phyloP scores from a whole-genome alignment of 92 coral and sea anemone species.

The Plumapathes pennacea region DNA sequence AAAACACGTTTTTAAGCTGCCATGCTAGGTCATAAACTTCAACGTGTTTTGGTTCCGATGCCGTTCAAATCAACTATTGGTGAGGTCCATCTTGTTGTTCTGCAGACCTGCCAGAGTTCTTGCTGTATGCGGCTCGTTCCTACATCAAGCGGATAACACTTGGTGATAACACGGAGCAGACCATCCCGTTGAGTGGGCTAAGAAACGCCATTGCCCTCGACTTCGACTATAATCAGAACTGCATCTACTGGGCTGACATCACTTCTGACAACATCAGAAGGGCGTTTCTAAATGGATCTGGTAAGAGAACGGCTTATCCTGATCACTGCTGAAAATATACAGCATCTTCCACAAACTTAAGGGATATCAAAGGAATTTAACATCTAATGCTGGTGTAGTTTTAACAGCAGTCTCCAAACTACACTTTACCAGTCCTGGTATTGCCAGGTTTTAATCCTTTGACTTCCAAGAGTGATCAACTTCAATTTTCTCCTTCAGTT shows the following conservation, averaged over 20 bases:
- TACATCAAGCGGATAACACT: slow-evolving; percentile 65
- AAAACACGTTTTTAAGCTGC: too few species aligned
- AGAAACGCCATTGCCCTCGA: slow-evolving; percentile 84
- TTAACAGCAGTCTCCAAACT: too few species aligned
- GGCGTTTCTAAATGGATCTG: slow-evolving; percentile 77
- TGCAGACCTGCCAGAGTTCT: slow-evolving; percentile 78
- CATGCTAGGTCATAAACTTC: too few species aligned
- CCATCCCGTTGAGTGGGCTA: slow-evolving; percentile 76
- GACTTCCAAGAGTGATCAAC: too few species aligned
- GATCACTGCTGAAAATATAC: not conserved
- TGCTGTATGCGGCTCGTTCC: slow-evolving; percentile 82
- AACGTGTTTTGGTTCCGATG: too few species aligned
- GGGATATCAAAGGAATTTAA: too few species aligned
- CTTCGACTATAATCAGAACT: slow-evolving; percentile 79
- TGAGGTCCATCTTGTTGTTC: slow-evolving; percentile 1
- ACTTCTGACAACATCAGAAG: slow-evolving; percentile 75
- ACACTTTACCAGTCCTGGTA: not conserved
- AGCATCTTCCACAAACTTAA: too few species aligned
- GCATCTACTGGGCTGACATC: slow-evolving; percentile 97
- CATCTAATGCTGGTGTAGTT: too few species aligned
- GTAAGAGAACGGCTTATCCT: slow-evolving; percentile 59
- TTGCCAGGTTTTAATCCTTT: too few species aligned
- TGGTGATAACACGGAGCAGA: slow-evolving; percentile 51
- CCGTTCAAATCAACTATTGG: too few species aligned
- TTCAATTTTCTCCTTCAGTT: too few species aligned